Evolutionary conservation across 1,140 invertebrate species (phyloP).

Genomic region (Drosophila ogumai): DNA sequence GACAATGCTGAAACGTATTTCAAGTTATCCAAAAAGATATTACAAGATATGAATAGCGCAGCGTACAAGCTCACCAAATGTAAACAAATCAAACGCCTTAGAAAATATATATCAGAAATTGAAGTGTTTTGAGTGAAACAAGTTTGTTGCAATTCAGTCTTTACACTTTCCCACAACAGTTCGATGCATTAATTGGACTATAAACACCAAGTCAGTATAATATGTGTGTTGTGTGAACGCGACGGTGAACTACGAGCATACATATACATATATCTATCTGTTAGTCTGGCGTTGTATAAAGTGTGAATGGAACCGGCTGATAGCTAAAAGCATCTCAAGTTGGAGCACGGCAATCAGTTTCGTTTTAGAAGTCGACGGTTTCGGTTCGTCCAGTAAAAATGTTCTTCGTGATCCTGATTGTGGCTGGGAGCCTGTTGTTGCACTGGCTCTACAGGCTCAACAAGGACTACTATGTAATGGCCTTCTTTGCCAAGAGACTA

Average conservation of each 20-base stretch:
- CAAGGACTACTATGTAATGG: conserved; percentile 51
- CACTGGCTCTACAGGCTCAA: conserved; percentile 58
- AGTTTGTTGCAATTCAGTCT: not conserved
- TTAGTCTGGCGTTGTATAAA: not conserved
- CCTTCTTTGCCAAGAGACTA: conserved; percentile 51
- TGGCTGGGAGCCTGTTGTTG: conserved; percentile 27
- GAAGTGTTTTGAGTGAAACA: not conserved
- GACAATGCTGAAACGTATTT: not conserved
- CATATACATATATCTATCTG: conserved; percentile 5
- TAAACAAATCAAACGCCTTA: not conserved
- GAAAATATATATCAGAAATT: not conserved
- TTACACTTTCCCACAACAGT: not conserved
- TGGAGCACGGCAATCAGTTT: conserved; percentile 6
- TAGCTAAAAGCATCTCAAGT: conserved; percentile 1
- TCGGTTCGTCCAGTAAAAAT: conserved; percentile 5
- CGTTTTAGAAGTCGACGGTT: not conserved
- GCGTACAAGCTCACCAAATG: not conserved
- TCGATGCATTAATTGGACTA: not conserved
- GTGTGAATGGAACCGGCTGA: conserved; percentile 8
- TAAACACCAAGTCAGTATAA: not conserved
- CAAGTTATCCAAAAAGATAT: not conserved
- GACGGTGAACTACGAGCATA: not conserved
- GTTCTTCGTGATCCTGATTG: conserved; percentile 16
- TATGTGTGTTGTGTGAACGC: not conserved
- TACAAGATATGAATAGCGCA: not conserved